These are phyloP conservation scores for Anas platyrhynchos DNA, from an alignment of 2,113 vertebrate species.

Conservation along the genomic window DNA sequence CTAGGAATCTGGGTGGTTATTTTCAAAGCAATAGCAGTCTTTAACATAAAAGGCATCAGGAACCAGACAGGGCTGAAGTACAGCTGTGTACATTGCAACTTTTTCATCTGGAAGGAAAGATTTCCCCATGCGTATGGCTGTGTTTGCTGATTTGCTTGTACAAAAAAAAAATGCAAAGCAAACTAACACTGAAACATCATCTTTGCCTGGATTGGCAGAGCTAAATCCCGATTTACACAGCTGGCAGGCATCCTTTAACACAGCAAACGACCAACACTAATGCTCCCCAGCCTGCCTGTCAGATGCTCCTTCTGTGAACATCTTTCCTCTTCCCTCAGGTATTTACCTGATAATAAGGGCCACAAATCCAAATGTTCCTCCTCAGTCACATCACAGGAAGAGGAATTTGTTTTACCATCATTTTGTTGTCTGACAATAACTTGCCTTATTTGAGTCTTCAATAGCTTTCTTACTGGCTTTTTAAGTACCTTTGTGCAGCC, in stretches of 20 bases:
- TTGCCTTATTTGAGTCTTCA: neutral
- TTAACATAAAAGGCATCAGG: neutral
- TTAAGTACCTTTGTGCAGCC: neutral
- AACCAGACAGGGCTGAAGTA: neutral
- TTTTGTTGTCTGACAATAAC: neutral
- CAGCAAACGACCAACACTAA: neutral
- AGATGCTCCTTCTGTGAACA: neutral
- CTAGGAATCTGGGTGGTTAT: neutral
- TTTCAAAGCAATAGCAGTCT: neutral
- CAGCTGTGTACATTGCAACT: neutral
- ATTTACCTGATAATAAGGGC: neutral
- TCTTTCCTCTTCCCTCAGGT: neutral
- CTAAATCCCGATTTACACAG: conserved; percentile 34
- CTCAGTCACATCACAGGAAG: neutral
- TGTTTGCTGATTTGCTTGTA: conserved; percentile 16
- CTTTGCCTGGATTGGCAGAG: conserved; percentile 13
- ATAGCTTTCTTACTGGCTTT: neutral
- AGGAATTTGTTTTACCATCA: neutral
- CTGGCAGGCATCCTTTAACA: conserved; percentile 21
- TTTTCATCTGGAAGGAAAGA: conserved; percentile 17
- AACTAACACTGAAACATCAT: conserved; percentile 1
- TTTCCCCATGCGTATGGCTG: neutral
- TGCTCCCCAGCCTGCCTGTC: neutral
- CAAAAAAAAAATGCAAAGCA: conserved; percentile 20
- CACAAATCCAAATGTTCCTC: neutral